These are phyloP conservation scores for Polydrusus cervinus DNA, from an alignment of 2,888 invertebrate species.

Conservation along the genomic window DNA sequence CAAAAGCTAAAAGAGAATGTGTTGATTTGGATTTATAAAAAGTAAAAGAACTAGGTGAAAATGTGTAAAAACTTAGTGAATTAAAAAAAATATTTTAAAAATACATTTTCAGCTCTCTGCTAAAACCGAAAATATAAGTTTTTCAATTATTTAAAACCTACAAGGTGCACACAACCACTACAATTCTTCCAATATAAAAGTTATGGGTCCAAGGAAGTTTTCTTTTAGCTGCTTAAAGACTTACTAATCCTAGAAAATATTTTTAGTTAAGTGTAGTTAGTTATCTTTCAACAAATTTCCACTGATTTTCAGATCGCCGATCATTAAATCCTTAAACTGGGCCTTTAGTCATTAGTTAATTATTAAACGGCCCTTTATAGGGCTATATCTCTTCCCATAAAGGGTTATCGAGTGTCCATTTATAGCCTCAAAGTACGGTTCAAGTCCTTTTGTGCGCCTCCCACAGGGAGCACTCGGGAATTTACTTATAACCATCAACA, in stretches of 20 bases:
- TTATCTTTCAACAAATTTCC: not conserved
- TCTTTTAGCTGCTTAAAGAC: too few relatives aligned
- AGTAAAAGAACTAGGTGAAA: too few relatives aligned
- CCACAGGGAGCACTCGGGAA: not conserved
- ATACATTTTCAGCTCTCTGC: too few relatives aligned
- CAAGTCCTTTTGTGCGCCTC: slow-evolving; percentile 7
- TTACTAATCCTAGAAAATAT: not conserved
- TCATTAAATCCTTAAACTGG: not conserved
- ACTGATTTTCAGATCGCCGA: slow-evolving; percentile 8
- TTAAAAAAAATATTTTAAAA: too few relatives aligned
- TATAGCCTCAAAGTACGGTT: slow-evolving; percentile 11
- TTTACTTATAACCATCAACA: not conserved
- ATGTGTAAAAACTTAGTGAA: too few relatives aligned
- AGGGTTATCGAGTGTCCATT: slow-evolving; percentile 16
- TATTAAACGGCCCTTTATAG: not conserved
- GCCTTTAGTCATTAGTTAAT: slow-evolving; percentile 10
- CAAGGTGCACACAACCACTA: too few relatives aligned
- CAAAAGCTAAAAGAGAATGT: too few relatives aligned
- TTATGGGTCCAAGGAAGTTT: too few relatives aligned
- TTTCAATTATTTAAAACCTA: too few relatives aligned
- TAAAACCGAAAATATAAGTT: too few relatives aligned
- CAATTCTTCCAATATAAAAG: too few relatives aligned
- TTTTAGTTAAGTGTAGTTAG: not conserved
- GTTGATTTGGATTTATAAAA: too few relatives aligned
- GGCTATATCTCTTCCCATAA: slow-evolving; percentile 1